phyloP scores from a whole-genome alignment of 2,797 vertebrate species.

The Parotocinclus haroldoi region DNA sequence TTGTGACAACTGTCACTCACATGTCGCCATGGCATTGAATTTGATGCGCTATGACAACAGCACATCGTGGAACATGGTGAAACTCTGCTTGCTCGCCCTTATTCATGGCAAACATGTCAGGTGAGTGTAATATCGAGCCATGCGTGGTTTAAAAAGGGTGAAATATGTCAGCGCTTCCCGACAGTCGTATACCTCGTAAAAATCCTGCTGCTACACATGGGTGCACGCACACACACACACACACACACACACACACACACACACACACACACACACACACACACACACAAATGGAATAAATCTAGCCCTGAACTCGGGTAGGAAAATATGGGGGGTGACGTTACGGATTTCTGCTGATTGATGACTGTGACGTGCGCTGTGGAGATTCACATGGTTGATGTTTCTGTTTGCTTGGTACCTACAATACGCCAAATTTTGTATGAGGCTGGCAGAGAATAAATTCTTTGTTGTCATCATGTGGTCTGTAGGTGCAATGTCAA shows the following conservation, averaged over 20 bases:
- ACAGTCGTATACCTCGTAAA: no score
- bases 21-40: constrained; percentile 94
- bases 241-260: no score
- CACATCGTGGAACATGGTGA: constrained; percentile 96
- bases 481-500: constrained; percentile 9
- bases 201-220: no score
- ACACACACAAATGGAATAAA: no score
- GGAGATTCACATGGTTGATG: background rate
- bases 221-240: no score
- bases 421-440: background rate
- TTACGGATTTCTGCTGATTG: no score
- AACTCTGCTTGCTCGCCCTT: constrained; percentile 82
- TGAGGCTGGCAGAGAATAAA: background rate
- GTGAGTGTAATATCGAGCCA: constrained; percentile 57
- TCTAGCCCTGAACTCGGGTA: no score
- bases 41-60: constrained; percentile 92
- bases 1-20: constrained; percentile 97
- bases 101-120: constrained; percentile 88
- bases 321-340: no score
- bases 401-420: background rate
- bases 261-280: no score
- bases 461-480: background rate
- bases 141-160: no score
- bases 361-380: no score
- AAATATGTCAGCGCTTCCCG: no score